A percentile compares a stretch with the other conserved stretches of the same genome.
These are phyloP conservation scores for Buphagus erythrorhynchus DNA, from an alignment of 2,797 vertebrate species.

Conservation along the genomic window DNA sequence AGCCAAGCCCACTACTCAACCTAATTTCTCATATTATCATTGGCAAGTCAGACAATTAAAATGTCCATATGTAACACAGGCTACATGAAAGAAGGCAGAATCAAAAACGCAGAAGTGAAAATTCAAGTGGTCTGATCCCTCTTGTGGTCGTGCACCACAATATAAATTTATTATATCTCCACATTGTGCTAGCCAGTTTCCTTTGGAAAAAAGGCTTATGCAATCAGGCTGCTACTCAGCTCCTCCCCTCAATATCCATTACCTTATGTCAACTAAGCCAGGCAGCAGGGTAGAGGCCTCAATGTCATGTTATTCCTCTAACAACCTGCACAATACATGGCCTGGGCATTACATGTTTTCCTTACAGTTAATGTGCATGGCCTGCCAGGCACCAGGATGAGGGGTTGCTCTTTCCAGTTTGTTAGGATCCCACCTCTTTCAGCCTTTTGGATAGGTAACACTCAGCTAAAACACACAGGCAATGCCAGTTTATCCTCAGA, in stretches of 20 bases:
- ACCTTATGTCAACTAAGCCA: not conserved
- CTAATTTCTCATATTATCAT: not conserved
- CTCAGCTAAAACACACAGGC: not conserved
- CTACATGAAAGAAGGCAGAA: not conserved
- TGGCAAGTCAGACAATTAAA: not conserved
- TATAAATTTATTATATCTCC: not conserved
- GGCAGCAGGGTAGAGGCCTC: not conserved
- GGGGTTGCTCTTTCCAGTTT: not conserved
- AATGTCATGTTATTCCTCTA: not conserved
- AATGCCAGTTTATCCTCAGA: not conserved
- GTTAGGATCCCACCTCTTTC: not conserved
- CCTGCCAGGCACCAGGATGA: not conserved
- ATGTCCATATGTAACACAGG: not conserved
- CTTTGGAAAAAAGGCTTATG: not conserved
- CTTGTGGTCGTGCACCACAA: not conserved
- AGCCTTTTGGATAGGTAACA: not conserved
- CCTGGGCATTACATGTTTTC: accelerated
- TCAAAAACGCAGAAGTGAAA: not conserved
- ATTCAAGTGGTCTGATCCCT: not conserved
- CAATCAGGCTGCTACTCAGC: not conserved
- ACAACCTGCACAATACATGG: accelerated
- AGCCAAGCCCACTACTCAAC: not conserved
- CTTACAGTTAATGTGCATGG: accelerated
- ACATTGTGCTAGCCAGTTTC: not conserved
- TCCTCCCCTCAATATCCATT: not conserved